Evolutionary conservation across 2,888 invertebrate genomes (phyloP).

Genomic region (Podabrus alpinus): DNA sequence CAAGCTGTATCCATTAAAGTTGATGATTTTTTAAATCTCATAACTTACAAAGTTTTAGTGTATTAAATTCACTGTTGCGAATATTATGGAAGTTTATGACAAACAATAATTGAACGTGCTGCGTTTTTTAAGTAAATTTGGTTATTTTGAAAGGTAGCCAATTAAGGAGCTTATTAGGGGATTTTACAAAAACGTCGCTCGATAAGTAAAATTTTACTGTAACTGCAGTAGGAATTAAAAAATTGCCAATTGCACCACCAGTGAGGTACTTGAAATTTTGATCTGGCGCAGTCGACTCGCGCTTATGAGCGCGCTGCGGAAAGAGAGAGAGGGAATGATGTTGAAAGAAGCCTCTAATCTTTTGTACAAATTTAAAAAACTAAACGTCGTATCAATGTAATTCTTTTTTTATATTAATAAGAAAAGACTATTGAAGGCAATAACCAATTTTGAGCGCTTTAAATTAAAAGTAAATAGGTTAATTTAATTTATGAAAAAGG

Average conservation of each 20-base stretch:
- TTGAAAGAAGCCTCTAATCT: too few species aligned
- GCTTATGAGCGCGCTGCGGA: too few species aligned
- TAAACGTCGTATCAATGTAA: too few species aligned
- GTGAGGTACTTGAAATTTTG: too few species aligned
- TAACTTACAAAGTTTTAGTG: constrained; percentile 26
- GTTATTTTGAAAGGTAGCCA: background rate
- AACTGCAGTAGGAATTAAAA: background rate
- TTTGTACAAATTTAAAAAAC: too few species aligned
- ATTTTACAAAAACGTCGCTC: background rate
- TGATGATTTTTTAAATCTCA: constrained; percentile 30
- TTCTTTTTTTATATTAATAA: too few species aligned
- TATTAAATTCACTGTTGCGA: constrained; percentile 22
- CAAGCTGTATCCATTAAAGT: constrained; percentile 30
- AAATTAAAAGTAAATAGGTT: too few species aligned
- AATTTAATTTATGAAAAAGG: too few species aligned
- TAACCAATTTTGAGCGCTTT: too few species aligned
- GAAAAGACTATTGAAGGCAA: too few species aligned
- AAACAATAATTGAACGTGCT: constrained; percentile 6
- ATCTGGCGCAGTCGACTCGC: background rate
- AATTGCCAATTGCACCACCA: too few species aligned
- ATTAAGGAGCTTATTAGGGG: background rate
- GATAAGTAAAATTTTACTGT: background rate
- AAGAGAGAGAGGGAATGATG: too few species aligned
- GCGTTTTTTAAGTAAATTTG: constrained; percentile 11
- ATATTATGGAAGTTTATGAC: constrained; percentile 7